phyloP scores from a whole-genome alignment of 2,113 vertebrate genomes.

The Clarias batrachus region DNA sequence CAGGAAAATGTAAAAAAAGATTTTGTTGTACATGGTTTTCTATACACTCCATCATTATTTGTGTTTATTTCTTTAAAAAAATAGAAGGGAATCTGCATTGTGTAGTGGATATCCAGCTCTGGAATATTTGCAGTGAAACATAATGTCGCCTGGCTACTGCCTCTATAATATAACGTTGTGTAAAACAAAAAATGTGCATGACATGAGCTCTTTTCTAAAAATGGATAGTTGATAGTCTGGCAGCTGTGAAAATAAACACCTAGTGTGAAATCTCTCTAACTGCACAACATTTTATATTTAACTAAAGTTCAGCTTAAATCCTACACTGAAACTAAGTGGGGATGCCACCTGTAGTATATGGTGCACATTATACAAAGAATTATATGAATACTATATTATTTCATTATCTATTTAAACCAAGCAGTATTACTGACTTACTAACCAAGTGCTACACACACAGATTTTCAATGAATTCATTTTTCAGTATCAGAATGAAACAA shows the following conservation, averaged over 20 bases:
- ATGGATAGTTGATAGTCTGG: no score
- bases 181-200: neutral
- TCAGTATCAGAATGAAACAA: neutral
- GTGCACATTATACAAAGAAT: neutral
- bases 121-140: neutral
- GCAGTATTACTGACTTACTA: neutral
- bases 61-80: no score
- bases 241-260: neutral
- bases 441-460: neutral
- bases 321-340: neutral
- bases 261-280: neutral
- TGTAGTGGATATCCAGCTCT: neutral
- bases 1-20: no score
- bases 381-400: neutral
- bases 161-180: neutral
- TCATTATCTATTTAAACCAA: neutral
- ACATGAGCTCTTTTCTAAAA: no score
- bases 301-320: neutral
- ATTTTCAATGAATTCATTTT: neutral
- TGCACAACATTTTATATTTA: neutral
- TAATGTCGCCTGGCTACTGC: neutral
- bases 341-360: neutral
- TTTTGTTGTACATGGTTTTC: no score
- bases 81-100: no score
- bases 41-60: no score